Evolutionary conservation across 2,888 invertebrate species (phyloP), one percentile per base, ranked within the genome.

Genomic region (Incurvaria masculella): DNA sequence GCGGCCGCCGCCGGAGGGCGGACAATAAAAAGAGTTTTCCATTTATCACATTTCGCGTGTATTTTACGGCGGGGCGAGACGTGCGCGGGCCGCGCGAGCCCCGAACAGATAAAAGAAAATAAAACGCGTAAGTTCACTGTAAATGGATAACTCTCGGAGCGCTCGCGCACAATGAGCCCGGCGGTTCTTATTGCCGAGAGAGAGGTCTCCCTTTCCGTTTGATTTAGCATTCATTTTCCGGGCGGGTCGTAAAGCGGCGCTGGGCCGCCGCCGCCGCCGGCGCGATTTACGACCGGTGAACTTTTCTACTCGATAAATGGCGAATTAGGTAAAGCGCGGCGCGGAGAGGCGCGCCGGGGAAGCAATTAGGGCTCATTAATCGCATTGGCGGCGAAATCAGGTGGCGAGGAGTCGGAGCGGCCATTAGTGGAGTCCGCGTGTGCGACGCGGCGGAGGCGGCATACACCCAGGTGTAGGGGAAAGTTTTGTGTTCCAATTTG

Each of bases 41-140:
- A 78, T 78, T 78, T 78, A 76, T 78, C 75, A 78, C 76, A 74
- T 76, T 76, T 74, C 66, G 71, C 72, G 73, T 78, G 71, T 75
- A 75, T 76, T 78, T 76, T 72, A 73, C 70, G 70, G 71, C 66
- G 68, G 69, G 73, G 73, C 69, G 66, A 61, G 63, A 64, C 64
- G 63, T 64, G 65, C 68, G 45, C 40, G 44, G 65, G 64, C 63
- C 61, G 62, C 71, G 64, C 64, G 63, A 63, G 5, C 23, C 62
- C 63, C 65, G 60, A 62, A 68, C 65, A 65, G 65, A 67, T 65
- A 69, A 71, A 71, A 67, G 68, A 69, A 69, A 72, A 75, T 73
- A 76, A 75, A 73, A 72, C 63, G 68, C 63, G 62, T 72, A 69
- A 72, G 68, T 71, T 62, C 62, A 64, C 66, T 61, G 67, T 69